Evolutionary conservation across 2,113 vertebrate genomes (phyloP).

Genomic region (Pseudorectes ferrugineus): DNA sequence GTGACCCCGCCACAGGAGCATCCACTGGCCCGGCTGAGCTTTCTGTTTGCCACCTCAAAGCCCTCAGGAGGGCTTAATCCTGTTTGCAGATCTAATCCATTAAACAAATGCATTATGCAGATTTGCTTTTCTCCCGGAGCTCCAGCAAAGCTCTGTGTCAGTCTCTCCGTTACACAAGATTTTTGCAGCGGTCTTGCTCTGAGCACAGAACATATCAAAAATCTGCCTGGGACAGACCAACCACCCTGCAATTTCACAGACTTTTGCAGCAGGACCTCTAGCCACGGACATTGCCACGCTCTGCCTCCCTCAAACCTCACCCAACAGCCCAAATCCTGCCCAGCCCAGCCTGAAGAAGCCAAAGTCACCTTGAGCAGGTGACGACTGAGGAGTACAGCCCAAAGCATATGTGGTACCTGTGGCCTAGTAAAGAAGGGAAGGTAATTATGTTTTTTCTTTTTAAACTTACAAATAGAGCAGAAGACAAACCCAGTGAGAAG

Average conservation of each 20-base stretch:
- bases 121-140: neutral
- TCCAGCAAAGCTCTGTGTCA: neutral
- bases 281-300: rapidly evolving
- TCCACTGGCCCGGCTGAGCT: neutral
- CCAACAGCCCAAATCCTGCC: neutral
- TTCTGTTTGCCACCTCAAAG: neutral
- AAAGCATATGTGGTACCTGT: neutral
- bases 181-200: neutral
- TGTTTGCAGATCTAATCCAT: constrained; percentile 8
- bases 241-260: neutral
- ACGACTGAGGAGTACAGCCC: neutral
- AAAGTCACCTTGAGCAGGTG: neutral
- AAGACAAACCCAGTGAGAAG: neutral
- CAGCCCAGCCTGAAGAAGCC: neutral
- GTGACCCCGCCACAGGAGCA: neutral
- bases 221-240: neutral
- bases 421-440: neutral
- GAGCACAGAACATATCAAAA: neutral
- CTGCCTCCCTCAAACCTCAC: neutral
- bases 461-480: neutral
- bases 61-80: neutral
- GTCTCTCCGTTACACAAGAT: neutral
- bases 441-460: neutral
- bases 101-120: neutral
- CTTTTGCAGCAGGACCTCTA: neutral